Evolutionary conservation across 2,888 invertebrate species (phyloP).

Genomic region (Pseudococcus jackbeardsleyi): DNA sequence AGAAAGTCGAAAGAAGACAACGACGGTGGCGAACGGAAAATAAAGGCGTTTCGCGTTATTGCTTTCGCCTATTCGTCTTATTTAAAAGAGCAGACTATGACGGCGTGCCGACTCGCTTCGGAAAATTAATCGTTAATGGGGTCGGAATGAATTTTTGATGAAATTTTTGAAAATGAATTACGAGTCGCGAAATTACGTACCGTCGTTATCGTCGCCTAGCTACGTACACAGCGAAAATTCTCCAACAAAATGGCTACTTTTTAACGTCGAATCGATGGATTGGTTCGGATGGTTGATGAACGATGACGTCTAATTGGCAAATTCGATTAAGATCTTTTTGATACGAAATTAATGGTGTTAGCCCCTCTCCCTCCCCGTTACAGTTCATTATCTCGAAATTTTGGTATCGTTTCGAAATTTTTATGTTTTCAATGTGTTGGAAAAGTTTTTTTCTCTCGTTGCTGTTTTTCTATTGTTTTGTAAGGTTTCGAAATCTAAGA

Average conservation of each 20-base stretch:
- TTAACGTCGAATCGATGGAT: not conserved
- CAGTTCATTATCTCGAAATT: no score
- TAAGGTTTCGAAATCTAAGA: no score
- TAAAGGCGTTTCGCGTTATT: not conserved
- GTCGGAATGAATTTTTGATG: constrained; percentile 36
- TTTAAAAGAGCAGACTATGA: not conserved
- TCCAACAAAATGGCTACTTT: no score
- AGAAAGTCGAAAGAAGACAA: not conserved
- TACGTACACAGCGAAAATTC: not conserved
- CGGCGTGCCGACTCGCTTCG: not conserved
- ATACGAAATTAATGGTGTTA: no score
- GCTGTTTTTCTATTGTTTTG: no score
- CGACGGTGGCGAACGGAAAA: not conserved
- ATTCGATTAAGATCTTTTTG: no score
- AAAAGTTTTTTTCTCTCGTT: no score
- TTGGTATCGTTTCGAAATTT: no score
- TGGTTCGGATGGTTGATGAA: no score
- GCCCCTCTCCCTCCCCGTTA: no score
- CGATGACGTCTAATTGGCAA: no score
- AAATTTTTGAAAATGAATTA: constrained; percentile 27
- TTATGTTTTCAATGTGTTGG: no score
- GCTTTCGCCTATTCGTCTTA: not conserved
- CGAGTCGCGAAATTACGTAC: not conserved
- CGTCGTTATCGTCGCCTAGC: not conserved
- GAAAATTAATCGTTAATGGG: constrained; percentile 16